Base-by-base conservation (phyloP, 2,888 invertebrate species). In the Octodonta nipae region DNA sequence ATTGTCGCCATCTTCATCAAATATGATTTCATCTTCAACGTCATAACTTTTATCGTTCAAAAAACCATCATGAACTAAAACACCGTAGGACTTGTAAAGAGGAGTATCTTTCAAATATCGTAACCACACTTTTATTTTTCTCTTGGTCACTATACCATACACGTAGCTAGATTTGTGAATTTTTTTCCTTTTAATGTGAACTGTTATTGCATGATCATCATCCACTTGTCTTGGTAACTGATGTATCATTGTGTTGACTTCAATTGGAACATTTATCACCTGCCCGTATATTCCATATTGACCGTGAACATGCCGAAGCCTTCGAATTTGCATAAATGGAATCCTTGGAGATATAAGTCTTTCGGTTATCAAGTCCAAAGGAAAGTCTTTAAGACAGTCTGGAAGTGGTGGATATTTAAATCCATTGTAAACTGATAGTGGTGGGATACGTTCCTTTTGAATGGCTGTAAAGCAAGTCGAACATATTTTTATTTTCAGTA, bases 401-500 rank as follows among this genome's bases (percentile, higher is more conserved):
- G 22, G 22, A n/a, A 11, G 8, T 11, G 11, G 12, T 13, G 26
- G 26, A 26, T 26, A 26, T 13, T 5, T 26, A 13, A 26, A 26
- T 11, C 26, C 26, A 26, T 26, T 26, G 5, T 26, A 26, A n/a
- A 26, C 5, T 8, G 13, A 26, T 26, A 22, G 11, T 3, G 2
- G 2, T 20, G 37, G 37, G 15, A 42, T 33, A 20, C 22, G 13
- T 12, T 31, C 10, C 5, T 26, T 30, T 2, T 32, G 6, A 4
- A 40, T 7, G 4, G 30, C 2, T 10, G n/a, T 16, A 7, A 11
- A 13, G 17, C 42, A 42, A 8, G 35, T 31, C 12, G 30, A 13
- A n/a, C 38, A 40, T 12, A 40, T 15, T 20, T 28, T 13, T 12
- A 29, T 25, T 10, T 28, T 17, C 3, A 10, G 3, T 4, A 10